Evolutionary conservation across 92 coral and sea anemone genomes (phyloP).

Genomic region (Paramuricea clavata): DNA sequence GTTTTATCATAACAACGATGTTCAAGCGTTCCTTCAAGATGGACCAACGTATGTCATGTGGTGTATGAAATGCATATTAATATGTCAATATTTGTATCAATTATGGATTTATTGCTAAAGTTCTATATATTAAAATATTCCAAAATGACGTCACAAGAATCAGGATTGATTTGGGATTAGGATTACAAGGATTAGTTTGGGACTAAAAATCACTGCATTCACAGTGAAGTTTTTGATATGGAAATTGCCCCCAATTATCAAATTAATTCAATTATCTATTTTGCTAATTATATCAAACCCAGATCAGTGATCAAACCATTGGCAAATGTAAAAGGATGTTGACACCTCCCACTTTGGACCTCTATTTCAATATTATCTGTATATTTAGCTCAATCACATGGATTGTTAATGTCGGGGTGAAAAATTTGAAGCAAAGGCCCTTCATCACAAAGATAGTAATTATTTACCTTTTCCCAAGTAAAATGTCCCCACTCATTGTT

Average conservation of each 20-base stretch:
- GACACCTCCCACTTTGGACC: neutral
- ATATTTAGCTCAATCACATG: neutral
- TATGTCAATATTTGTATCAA: neutral
- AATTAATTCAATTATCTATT: too few relatives aligned
- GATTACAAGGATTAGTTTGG: neutral
- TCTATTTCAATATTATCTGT: neutral
- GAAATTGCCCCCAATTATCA: neutral
- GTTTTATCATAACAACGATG: constrained; percentile 75
- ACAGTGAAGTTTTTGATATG: constrained; percentile 48
- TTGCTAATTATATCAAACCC: too few relatives aligned
- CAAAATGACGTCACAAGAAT: neutral
- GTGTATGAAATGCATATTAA: neutral
- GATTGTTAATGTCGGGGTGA: too few relatives aligned
- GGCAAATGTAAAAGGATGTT: too few relatives aligned
- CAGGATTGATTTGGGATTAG: too few relatives aligned
- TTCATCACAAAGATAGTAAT: too few relatives aligned
- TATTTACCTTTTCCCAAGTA: too few relatives aligned
- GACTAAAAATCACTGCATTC: constrained; percentile 74
- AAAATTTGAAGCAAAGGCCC: too few relatives aligned
- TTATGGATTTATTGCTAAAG: too few relatives aligned
- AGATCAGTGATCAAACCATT: too few relatives aligned
- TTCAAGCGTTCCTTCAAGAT: constrained; percentile 72
- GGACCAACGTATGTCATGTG: constrained; percentile 47
- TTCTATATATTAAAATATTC: too few relatives aligned
- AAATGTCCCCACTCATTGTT: too few relatives aligned